Base-by-base conservation (phyloP, 2,888 invertebrate species). In the Beris morrisii region DNA sequence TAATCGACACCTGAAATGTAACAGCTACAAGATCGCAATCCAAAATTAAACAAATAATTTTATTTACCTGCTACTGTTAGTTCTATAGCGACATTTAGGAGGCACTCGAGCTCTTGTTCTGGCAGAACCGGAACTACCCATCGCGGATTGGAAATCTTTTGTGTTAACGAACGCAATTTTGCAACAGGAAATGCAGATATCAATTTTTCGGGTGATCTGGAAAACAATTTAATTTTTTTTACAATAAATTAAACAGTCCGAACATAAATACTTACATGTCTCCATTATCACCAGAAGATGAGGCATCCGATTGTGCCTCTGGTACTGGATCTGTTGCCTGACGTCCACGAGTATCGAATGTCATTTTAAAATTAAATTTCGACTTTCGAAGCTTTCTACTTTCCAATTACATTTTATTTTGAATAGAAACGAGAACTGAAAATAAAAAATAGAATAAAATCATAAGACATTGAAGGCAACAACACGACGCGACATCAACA, bases 121-220 rank as follows among this genome's bases (percentile, higher is more conserved):
- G 97, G 96, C 75, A 97, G 83, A 63, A 97, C 97, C 44, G 97
- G 97, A 61, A 97, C 97, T 70, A 97, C 95, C 97, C 97, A 97
- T 75, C 97, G 86, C 67, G 95, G 91, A 83, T 92, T 91, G 74
- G 95, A 95, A 78, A 97, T 95, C 86, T 97, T 97, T 79, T 96
- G 96, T 83, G 97, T 96, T 74, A 97, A 84, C 74, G 91, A 88
- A 73, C 89, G 88, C 78, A 97, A 83, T 81, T 95, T 94, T 58
- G 88, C 87, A 76, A 90, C 86, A 70, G 97, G 97, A 85, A 97
- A 97, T 71, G 77, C 75, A 59, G 76, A 74, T 71, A 80, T 76
- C 69, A 80, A 70, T 70, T 79, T 78, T 71, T 81, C 80, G 38
- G 78, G 76, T n/a, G 77, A 75, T 72, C 80, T 80, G 43, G 2